Evolutionary conservation across 2,888 invertebrate species (phyloP), one percentile per base, ranked within the genome.

Genomic region (Trachelus tabidus): DNA sequence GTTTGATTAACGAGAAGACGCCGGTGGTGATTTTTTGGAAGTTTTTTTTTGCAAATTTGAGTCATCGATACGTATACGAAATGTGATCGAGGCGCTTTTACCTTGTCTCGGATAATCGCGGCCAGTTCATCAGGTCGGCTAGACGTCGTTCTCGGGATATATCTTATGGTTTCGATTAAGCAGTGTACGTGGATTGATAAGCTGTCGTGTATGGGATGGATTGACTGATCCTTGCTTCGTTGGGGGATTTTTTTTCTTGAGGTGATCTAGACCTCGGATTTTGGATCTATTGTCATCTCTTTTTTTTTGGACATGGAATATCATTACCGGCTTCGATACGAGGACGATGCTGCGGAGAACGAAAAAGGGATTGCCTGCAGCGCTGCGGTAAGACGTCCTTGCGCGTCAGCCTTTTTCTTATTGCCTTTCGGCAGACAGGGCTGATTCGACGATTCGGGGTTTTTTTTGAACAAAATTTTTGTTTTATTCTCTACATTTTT

Each of bases 331-430:
- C 83, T 84, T 75, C 82, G 86, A 23, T 87, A 87, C 84, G 89
- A 88, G 82, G 89, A 90, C 79, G 90, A 90, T 79, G 81, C 82
- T 78, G 82, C 84, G 77, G 89, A 90, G 82, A 89, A 87, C 85
- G 90, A 89, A 80, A 90, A 86, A 82, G 88, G 86, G 80, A 82
- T 80, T 79, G 82, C 81, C 37, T 81, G 79, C 40, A 82, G 80
- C 80, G 77, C 81, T 85, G 86, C 85, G 90, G 90, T 90, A 89
- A 90, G 90, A 81, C 78, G 77, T 79, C 35, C 37, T 31, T 34
- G 71, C 30, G 56, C 56, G 15, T 56, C 23, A 23, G 56, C 9
- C 56, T 56, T 23, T 56, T 9, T 56, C 23, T 6, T 23, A 9
- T 2, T 9, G 23, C 9, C 6, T 40, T 23, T 15, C 15, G 56